phyloP scores from a whole-genome alignment of 2,888 invertebrate genomes.

The Phasia obesa region DNA sequence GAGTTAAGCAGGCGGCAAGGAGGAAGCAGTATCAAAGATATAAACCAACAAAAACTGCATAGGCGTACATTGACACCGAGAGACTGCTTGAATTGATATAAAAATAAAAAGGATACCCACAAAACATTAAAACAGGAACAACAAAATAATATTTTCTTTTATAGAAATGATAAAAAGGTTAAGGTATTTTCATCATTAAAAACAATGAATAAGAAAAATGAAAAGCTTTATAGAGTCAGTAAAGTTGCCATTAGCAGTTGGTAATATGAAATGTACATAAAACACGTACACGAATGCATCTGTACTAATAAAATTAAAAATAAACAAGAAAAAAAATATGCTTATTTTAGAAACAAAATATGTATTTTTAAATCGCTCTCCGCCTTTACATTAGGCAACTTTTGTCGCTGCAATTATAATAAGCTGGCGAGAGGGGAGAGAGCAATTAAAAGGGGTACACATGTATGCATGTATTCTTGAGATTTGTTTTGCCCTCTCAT shows the following conservation, averaged over 20 bases:
- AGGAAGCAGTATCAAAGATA: slow-evolving; percentile 28
- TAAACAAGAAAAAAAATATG: no score
- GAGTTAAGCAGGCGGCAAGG: slow-evolving; percentile 8
- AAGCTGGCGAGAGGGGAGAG: no score
- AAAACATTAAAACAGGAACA: slow-evolving; percentile 29
- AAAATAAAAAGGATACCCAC: slow-evolving; percentile 44
- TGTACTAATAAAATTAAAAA: no score
- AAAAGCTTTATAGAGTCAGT: slow-evolving; percentile 52
- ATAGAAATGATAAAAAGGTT: slow-evolving; percentile 53
- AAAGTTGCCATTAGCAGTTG: slow-evolving; percentile 52
- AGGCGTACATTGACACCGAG: slow-evolving; percentile 72
- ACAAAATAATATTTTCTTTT: slow-evolving; percentile 9
- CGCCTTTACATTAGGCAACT: no score
- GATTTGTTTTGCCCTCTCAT: no score
- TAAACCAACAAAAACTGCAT: slow-evolving; percentile 64
- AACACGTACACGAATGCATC: neutral
- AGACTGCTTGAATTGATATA: slow-evolving; percentile 52
- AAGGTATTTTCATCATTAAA: slow-evolving; percentile 63
- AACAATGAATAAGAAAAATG: slow-evolving; percentile 48
- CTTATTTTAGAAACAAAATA: no score
- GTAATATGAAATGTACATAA: slow-evolving; percentile 78
- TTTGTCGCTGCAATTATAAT: no score
- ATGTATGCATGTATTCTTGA: no score
- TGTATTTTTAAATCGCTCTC: no score
- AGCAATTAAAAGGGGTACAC: no score